Conservation (phyloP, 2,888 invertebrate species). For the Hesperia comma region DNA sequence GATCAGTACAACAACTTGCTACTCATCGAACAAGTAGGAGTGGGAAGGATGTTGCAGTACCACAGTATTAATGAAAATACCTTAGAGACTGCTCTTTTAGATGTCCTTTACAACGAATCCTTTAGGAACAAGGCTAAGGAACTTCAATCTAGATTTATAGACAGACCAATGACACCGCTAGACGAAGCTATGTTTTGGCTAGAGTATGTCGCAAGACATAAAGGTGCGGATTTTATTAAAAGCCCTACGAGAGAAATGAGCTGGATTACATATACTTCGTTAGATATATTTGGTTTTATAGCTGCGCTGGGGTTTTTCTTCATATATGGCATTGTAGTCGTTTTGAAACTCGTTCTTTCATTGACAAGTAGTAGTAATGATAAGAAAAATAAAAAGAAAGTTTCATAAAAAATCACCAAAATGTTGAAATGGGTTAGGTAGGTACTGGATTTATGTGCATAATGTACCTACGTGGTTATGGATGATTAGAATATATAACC, state of each 20-base stretch:
- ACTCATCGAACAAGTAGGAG: conserved; percentile 65
- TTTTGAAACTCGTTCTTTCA: background rate
- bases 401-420: background rate
- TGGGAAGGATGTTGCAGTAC: conserved; percentile 67
- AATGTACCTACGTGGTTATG: too few relatives aligned
- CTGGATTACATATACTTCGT: conserved; percentile 64
- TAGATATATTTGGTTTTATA: conserved; percentile 69
- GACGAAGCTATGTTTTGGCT: conserved; percentile 82
- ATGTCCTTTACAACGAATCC: conserved; percentile 63
- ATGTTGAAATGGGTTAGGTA: too few relatives aligned
- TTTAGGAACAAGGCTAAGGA: conserved; percentile 62
- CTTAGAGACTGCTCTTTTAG: conserved; percentile 57
- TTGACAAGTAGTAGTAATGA: background rate
- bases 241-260: conserved; percentile 72
- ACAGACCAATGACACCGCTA: conserved; percentile 76
- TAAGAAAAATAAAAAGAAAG: conserved; percentile 14
- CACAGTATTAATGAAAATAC: conserved; percentile 68
- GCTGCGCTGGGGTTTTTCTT: background rate
- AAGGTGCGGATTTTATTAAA: conserved; percentile 78
- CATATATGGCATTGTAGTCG: background rate
- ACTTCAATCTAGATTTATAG: conserved; percentile 74
- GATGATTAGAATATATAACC: too few relatives aligned
- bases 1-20: conserved; percentile 79
- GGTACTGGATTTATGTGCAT: too few relatives aligned
- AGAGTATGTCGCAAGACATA: conserved; percentile 81